A percentile compares a stretch with the other conserved stretches of the same genome.
phyloP scores from a whole-genome alignment of 1,140 invertebrate species.

The Tetragnatha versicolor region DNA sequence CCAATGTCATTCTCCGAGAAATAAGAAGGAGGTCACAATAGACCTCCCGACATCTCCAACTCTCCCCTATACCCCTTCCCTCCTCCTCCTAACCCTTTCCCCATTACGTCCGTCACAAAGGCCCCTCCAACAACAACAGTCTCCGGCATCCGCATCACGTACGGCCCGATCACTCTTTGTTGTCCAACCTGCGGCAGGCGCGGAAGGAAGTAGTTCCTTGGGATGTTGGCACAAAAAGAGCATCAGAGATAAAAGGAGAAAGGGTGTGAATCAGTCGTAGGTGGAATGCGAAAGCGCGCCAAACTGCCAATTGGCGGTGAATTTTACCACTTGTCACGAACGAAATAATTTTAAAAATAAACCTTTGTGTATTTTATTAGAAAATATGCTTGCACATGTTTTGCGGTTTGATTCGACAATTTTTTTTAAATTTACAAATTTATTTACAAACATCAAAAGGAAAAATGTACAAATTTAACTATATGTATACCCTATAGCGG shows the following conservation, averaged over 20 bases:
- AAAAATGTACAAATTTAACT: too few relatives aligned
- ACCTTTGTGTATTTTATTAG: too few relatives aligned
- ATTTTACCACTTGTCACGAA: too few relatives aligned
- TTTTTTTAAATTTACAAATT: too few relatives aligned
- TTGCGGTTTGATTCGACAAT: too few relatives aligned
- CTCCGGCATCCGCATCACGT: neutral
- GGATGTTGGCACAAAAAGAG: neutral
- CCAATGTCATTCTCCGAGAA: neutral
- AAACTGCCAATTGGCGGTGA: too few relatives aligned
- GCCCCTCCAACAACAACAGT: neutral
- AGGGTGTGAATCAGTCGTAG: neutral
- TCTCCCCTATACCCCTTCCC: neutral
- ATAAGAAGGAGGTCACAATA: neutral
- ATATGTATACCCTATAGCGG: too few relatives aligned
- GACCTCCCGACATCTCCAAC: neutral
- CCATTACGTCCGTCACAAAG: too few relatives aligned
- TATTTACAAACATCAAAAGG: too few relatives aligned
- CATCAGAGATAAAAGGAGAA: neutral
- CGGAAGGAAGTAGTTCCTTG: neutral
- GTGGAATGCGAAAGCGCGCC: neutral
- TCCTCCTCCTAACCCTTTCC: too few relatives aligned
- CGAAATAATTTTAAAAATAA: too few relatives aligned
- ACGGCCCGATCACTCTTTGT: slow-evolving; percentile 3
- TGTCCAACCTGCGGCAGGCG: neutral
- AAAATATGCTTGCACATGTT: too few relatives aligned